Base-by-base conservation (phyloP, 1,140 invertebrate species). In the Dinoponera quadriceps region DNA sequence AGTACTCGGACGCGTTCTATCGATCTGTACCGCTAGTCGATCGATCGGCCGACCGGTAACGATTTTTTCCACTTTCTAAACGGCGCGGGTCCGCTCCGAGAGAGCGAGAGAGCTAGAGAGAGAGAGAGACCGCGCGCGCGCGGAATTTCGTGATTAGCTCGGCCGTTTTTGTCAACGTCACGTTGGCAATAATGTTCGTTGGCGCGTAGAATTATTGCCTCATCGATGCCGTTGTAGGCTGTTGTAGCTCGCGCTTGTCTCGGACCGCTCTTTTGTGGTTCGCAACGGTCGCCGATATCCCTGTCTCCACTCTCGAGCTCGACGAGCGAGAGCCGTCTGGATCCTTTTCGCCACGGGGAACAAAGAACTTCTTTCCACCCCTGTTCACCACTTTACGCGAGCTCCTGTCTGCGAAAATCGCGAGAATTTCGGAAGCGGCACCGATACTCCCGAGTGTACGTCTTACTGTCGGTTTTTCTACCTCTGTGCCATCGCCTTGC, bases 161-260 rank as follows among this genome's bases (percentile, higher is more conserved):
- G 68, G 33, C n/a, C 16, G 84, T 89, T 91, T 91, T 90, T 91
- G 89, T 89, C 85, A 85, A 82, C 84, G 66, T 86, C 85, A 62
- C 83, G 90, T 93, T 93, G 89, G 91, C 91, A 91, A 93, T 93
- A 93, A 91, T 93, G 91, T 89, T 92, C 92, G 92, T 90, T 93
- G 83, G 92, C 90, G 92, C 92, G 93, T 93, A 91, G 77, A 92
- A 91, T 91, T 82, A 91, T 94, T 94, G 90, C 92, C 88, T 90
- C 92, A 93, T 90, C 90, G 84, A 65, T 84, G 82, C 63, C 44
- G 55, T 77, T 63, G 75, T 78, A 69, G 48, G 57, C 49, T 83
- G 74, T 44, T 44, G 38, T 44, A 44, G 20, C 74, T 69, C 63
- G 54, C 51, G 71, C 72, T 78, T 63, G 57, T 83, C 72, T 49